These are phyloP conservation scores for Bagarius yarrelli DNA, from an alignment of 2,113 vertebrate genomes.

Conservation along the genomic window DNA sequence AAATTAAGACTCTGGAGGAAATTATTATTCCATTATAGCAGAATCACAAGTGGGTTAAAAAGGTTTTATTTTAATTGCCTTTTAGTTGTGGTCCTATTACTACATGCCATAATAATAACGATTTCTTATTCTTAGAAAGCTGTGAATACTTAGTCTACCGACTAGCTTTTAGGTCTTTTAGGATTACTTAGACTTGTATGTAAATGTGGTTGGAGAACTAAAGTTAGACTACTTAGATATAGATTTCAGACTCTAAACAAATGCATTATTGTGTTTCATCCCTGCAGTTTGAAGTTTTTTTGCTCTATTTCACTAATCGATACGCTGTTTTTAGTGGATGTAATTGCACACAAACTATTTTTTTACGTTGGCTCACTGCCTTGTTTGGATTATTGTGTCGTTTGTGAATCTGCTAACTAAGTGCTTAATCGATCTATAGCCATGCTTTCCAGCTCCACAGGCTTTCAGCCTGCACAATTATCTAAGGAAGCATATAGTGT, in stretches of 20 bases:
- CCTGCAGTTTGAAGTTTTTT: not conserved
- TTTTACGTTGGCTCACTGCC: slow-evolving; percentile 9
- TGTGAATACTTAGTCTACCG: not conserved
- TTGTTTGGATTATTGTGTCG: slow-evolving; percentile 8
- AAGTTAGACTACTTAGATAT: too few relatives aligned
- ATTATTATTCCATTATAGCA: not conserved
- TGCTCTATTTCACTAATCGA: slow-evolving; percentile 25
- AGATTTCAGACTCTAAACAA: not conserved
- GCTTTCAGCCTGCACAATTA: not conserved
- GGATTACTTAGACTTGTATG: not conserved
- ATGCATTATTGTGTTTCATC: not conserved
- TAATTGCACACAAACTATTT: slow-evolving; percentile 35
- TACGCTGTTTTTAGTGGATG: slow-evolving; percentile 23
- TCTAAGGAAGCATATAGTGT: not conserved
- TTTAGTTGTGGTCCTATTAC: not conserved
- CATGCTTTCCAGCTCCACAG: not conserved
- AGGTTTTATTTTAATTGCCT: not conserved
- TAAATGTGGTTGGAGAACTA: not conserved
- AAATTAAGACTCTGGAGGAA: too few relatives aligned
- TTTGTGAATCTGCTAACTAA: slow-evolving; percentile 16
- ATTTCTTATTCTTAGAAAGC: not conserved
- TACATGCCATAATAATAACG: not conserved
- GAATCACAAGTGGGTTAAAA: not conserved
- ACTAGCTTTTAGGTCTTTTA: not conserved
- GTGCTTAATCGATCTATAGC: slow-evolving; percentile 32